phyloP scores from a whole-genome alignment of 2,888 invertebrate species.

The Dynastes grantii region DNA sequence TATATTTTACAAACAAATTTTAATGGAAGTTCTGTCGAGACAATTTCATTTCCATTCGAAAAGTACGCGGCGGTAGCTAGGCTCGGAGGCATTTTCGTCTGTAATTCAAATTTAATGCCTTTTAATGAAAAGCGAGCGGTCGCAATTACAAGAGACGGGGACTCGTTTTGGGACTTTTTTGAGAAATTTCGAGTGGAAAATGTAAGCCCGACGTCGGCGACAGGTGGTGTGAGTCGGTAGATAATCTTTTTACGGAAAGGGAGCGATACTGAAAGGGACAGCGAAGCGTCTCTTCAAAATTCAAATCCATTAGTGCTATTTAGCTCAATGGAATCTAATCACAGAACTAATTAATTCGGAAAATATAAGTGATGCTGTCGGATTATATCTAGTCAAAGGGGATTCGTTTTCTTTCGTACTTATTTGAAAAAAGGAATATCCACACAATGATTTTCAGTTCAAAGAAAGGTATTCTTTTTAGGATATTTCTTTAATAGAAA shows the following conservation, averaged over 20 bases:
- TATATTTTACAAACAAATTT: constrained; percentile 28
- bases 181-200: constrained; percentile 20
- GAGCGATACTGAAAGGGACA: not conserved
- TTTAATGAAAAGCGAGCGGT: constrained; percentile 50
- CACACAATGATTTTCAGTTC: not conserved
- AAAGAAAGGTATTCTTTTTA: too few relatives aligned
- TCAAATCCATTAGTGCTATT: constrained; percentile 37
- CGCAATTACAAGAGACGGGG: constrained; percentile 30
- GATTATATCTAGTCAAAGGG: not conserved
- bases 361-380: not conserved
- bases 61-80: constrained; percentile 12
- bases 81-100: constrained; percentile 17
- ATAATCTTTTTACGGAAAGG: constrained; percentile 24
- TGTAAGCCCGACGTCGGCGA: constrained; percentile 22
- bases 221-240: constrained; percentile 30
- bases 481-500: too few relatives aligned
- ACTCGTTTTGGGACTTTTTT: constrained; percentile 23
- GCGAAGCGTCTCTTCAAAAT: constrained; percentile 33
- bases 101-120: constrained; percentile 51
- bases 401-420: not conserved
- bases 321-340: constrained; percentile 17
- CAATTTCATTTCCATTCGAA: constrained; percentile 30
- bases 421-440: not conserved
- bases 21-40: constrained; percentile 27
- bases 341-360: constrained; percentile 22